Conservation (phyloP, 2,888 invertebrate genomes). For the Epinotia bilunana region DNA sequence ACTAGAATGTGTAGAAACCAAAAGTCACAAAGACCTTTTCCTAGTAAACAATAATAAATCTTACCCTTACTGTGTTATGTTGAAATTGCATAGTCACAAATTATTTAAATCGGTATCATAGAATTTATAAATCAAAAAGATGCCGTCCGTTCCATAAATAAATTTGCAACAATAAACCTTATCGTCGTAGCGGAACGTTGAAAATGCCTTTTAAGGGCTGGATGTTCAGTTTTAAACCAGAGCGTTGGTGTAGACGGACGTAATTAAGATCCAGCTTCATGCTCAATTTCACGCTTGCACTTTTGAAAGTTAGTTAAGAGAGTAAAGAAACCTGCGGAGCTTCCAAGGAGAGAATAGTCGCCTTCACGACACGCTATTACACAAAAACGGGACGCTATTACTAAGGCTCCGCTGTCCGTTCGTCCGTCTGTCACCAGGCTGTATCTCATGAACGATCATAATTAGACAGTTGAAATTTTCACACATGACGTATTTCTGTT, state of each 20-base stretch:
- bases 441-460: too few relatives aligned
- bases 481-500: too few relatives aligned
- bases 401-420: too few relatives aligned
- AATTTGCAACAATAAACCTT: background rate
- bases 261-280: slow-evolving; percentile 41
- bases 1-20: background rate
- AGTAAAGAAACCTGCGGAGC: slow-evolving; percentile 5
- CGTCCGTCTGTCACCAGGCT: too few relatives aligned
- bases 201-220: slow-evolving; percentile 8
- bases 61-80: background rate
- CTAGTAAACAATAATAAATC: background rate
- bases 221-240: slow-evolving; percentile 2
- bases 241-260: slow-evolving; percentile 17
- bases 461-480: too few relatives aligned
- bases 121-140: background rate
- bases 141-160: background rate
- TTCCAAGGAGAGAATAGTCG: background rate
- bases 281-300: slow-evolving; percentile 43
- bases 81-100: slow-evolving; percentile 2
- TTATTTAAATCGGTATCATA: background rate
- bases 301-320: slow-evolving; percentile 28
- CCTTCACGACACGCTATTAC: background rate
- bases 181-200: background rate
- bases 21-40: background rate
- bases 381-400: background rate